Percentiles rank a stretch among this genome's conserved stretches.
These are phyloP conservation scores for Amaurobius ferox DNA, from an alignment of 2,888 invertebrate genomes.

Conservation along the genomic window DNA sequence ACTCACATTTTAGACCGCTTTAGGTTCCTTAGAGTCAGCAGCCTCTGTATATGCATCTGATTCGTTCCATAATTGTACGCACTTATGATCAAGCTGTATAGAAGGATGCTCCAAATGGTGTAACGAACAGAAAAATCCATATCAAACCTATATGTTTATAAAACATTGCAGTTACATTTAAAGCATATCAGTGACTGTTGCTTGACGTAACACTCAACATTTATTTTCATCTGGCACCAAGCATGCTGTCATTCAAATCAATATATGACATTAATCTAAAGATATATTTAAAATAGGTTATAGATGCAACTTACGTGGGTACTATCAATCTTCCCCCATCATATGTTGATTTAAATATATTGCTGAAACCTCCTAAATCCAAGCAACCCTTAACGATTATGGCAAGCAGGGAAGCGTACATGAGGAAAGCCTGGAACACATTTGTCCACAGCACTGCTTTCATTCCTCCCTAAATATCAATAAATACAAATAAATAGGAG, in stretches of 20 bases:
- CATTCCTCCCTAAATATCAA: conserved; percentile 86
- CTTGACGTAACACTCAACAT: too few species aligned
- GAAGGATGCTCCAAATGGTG: not conserved
- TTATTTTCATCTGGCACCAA: too few species aligned
- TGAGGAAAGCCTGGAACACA: conserved; percentile 92
- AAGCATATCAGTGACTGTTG: too few species aligned
- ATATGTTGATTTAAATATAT: conserved; percentile 85
- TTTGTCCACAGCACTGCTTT: conserved; percentile 89
- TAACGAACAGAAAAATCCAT: not conserved
- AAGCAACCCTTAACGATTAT: conserved; percentile 88
- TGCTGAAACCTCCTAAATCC: conserved; percentile 84
- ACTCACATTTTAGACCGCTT: not conserved
- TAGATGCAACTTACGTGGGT: conserved; percentile 77
- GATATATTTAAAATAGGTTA: too few species aligned
- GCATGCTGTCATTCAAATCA: too few species aligned
- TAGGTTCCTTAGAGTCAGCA: not conserved
- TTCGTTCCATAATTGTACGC: not conserved
- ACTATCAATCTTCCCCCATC: conserved; percentile 84
- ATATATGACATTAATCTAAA: too few species aligned
- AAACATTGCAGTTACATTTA: too few species aligned
- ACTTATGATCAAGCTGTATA: not conserved
- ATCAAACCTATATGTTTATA: not conserved
- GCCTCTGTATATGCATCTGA: not conserved
- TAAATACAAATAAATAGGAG: too few species aligned
- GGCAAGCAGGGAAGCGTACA: conserved; percentile 87